These are phyloP conservation scores for Pionites leucogaster DNA, from an alignment of 2,113 vertebrate species.

Conservation along the genomic window DNA sequence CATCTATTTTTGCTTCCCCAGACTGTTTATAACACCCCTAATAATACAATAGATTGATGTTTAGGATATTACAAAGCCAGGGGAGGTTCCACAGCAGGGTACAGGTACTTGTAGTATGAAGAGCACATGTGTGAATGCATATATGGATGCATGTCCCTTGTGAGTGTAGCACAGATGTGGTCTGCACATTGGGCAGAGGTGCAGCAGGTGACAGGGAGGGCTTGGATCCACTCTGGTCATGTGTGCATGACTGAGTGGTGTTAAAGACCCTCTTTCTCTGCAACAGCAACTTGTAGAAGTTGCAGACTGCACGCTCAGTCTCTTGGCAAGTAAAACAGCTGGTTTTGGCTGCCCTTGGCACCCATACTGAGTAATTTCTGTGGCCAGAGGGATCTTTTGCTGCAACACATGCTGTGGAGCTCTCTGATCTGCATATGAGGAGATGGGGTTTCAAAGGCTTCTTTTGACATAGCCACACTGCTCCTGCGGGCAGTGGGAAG, in stretches of 20 bases:
- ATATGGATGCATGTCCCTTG: fast-evolving
- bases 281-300: neutral
- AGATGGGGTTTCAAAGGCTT: neutral
- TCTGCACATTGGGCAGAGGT: fast-evolving
- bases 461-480: neutral
- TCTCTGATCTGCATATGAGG: neutral
- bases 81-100: neutral
- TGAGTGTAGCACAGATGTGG: neutral
- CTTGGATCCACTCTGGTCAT: neutral
- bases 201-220: too few species aligned
- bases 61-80: neutral
- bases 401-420: neutral
- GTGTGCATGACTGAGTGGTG: fast-evolving
- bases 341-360: neutral
- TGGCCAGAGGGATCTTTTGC: fast-evolving
- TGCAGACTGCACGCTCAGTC: neutral
- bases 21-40: neutral
- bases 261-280: neutral
- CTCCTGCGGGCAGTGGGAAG: fast-evolving
- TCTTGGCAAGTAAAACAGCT: neutral
- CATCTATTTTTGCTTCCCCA: neutral
- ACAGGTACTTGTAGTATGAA: too few species aligned
- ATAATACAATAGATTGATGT: neutral
- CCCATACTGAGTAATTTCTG: neutral
- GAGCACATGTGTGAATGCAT: fast-evolving